Conservation (phyloP, 1,140 invertebrate genomes). For the Drosophila lacteicornis region DNA sequence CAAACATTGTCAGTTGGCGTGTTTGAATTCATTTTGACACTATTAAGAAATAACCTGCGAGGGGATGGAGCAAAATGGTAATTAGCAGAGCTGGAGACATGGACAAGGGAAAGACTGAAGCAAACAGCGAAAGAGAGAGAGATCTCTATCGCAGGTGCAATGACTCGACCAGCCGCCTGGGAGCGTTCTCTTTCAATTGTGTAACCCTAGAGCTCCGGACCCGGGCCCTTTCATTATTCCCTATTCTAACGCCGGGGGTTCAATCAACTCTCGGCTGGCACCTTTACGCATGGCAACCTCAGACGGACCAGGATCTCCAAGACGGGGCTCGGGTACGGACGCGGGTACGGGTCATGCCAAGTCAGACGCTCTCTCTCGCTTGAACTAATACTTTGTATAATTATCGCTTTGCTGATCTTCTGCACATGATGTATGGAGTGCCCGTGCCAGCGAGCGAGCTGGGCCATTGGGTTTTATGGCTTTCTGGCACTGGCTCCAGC, state of each 20-base stretch:
- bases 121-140: conserved; percentile 27
- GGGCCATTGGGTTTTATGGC: conserved; percentile 70
- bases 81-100: conserved; percentile 57
- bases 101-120: not conserved
- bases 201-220: conserved; percentile 60
- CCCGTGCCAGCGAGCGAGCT: conserved; percentile 44
- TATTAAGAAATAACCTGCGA: conserved; percentile 49
- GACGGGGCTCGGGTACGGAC: conserved; percentile 4
- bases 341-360: conserved; percentile 69
- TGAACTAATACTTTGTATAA: conserved; percentile 80
- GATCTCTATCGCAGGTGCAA: conserved; percentile 77
- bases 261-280: conserved; percentile 76
- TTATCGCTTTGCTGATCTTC: conserved; percentile 80
- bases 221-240: conserved; percentile 17
- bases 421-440: conserved; percentile 56
- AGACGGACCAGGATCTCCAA: conserved; percentile 30
- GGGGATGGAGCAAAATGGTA: conserved; percentile 58
- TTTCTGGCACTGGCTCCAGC: conserved; percentile 12
- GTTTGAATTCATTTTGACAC: conserved; percentile 80
- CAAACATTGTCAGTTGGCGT: conserved; percentile 48
- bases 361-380: conserved; percentile 59
- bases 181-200: conserved; percentile 76
- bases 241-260: conserved; percentile 61
- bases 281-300: conserved; percentile 76
- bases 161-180: conserved; percentile 60